phyloP scores from a whole-genome alignment of 2,888 invertebrate species.

The Brenthis daphne region DNA sequence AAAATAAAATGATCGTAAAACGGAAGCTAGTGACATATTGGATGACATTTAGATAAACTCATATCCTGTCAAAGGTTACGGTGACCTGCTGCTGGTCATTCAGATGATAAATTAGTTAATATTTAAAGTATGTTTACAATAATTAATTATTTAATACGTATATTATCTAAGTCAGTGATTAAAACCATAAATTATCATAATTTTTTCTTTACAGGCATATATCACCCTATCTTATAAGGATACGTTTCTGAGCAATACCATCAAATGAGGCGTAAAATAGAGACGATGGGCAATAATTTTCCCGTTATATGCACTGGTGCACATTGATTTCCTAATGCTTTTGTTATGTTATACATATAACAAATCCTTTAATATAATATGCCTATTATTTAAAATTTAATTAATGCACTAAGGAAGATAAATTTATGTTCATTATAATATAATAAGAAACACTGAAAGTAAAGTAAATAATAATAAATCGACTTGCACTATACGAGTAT shows the following conservation, averaged over 20 bases:
- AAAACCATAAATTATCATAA: neutral
- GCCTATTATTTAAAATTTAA: neutral
- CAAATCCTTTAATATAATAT: neutral
- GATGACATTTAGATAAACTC: slow-evolving; percentile 68
- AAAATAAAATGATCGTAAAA: slow-evolving; percentile 30
- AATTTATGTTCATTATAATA: no score
- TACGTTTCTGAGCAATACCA: slow-evolving; percentile 42
- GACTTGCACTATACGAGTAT: no score
- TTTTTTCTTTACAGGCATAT: neutral
- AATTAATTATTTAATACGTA: no score
- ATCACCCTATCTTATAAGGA: slow-evolving; percentile 30
- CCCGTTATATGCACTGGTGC: slow-evolving; percentile 58
- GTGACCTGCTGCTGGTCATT: slow-evolving; percentile 10
- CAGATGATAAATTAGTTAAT: slow-evolving; percentile 18
- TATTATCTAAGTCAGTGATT: neutral
- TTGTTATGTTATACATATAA: slow-evolving; percentile 7
- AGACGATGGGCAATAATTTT: slow-evolving; percentile 62
- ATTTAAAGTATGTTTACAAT: slow-evolving; percentile 23
- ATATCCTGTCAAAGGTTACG: slow-evolving; percentile 63
- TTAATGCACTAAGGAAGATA: neutral
- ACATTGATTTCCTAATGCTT: slow-evolving; percentile 48
- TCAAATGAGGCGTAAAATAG: slow-evolving; percentile 53
- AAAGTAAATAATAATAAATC: no score
- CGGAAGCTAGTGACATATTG: slow-evolving; percentile 58
- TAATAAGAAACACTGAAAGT: no score